Evolutionary conservation across 1,140 invertebrate genomes (phyloP), one percentile per base, ranked within the genome.

Genomic region (Drosophila grimshawi): DNA sequence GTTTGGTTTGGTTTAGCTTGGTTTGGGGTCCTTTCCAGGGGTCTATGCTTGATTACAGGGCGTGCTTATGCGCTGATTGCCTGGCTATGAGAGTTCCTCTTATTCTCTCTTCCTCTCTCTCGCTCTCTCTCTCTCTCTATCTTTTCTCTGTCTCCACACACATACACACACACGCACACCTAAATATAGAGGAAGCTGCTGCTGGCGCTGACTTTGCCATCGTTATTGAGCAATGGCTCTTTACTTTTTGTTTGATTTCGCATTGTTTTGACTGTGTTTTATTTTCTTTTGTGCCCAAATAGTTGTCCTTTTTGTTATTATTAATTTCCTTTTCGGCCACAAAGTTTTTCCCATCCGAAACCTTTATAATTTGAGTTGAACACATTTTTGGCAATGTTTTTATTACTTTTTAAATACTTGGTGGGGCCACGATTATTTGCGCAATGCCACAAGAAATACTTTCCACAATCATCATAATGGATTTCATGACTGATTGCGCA

Each of bases 11-110:
- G 3, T 4, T 10, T 57, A 8, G 39, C 37, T 41, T 29, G 4
- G 33, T 55, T 37, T 48, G 68, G 41, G 65, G 46, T 59, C 11
- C 35, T 33, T 62, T 55, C 6, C 63, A 64, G n/a, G 60, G 77
- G 78, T 67, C 79, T 64, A 78, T 64, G 81, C 78, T 88, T 86
- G 83, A 86, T 86, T 86, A 86, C 83, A 88, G 83, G 83, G 83
- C 83, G 83, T 88, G 83, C 83, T 86, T 83, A 86, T 88, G 83
- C 83, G 80, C 80, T 86, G 83, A 86, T 86, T 86, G 83, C 83
- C 72, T 70, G 82, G 82, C 82, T 86, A 81, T 86, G 82, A 76
- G 55, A 76, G 55, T 72, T 76, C 66, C 63, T 53, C 64, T 71
- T 66, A 7, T 52, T 51, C 45, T 8, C 35, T 59, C 33, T 7